These are phyloP conservation scores for Porites rus DNA, from an alignment of 92 coral and sea anemone species.

Conservation along the genomic window DNA sequence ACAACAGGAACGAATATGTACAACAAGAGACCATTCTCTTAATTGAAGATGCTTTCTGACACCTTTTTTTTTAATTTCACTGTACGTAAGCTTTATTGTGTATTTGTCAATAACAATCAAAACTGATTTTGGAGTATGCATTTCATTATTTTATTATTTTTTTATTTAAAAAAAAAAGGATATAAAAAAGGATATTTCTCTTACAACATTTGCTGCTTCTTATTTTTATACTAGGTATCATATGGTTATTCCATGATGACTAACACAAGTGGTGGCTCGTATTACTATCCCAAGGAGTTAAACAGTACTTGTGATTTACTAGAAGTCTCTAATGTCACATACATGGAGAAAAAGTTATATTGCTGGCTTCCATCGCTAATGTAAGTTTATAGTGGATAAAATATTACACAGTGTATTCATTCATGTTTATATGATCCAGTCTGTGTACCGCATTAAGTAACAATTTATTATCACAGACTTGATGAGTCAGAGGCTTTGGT, in stretches of 20 bases:
- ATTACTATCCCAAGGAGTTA: conserved; percentile 16
- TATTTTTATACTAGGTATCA: conserved; percentile 17
- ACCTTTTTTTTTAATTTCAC: too few relatives aligned
- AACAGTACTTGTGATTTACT: not conserved
- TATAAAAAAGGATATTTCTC: too few relatives aligned
- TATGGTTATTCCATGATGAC: conserved; percentile 38
- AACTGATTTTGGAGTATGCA: too few relatives aligned
- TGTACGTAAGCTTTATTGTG: too few relatives aligned
- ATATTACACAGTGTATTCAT: not conserved
- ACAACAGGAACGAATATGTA: too few relatives aligned
- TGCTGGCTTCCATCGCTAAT: conserved; percentile 42
- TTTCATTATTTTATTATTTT: too few relatives aligned
- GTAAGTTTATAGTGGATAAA: conserved; percentile 26
- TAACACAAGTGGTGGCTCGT: conserved; percentile 5
- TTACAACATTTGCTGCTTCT: not conserved
- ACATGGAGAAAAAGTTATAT: conserved; percentile 41
- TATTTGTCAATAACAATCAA: too few relatives aligned
- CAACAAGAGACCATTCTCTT: too few relatives aligned
- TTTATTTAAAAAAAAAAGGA: too few relatives aligned
- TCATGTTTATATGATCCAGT: not conserved
- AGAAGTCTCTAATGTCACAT: conserved; percentile 37
- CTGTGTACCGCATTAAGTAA: not conserved
- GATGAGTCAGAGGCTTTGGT: too few relatives aligned
- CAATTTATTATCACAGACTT: too few relatives aligned
- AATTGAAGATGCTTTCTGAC: too few relatives aligned